phyloP scores from a whole-genome alignment of 2,888 invertebrate species.

The Drosophila borealis region DNA sequence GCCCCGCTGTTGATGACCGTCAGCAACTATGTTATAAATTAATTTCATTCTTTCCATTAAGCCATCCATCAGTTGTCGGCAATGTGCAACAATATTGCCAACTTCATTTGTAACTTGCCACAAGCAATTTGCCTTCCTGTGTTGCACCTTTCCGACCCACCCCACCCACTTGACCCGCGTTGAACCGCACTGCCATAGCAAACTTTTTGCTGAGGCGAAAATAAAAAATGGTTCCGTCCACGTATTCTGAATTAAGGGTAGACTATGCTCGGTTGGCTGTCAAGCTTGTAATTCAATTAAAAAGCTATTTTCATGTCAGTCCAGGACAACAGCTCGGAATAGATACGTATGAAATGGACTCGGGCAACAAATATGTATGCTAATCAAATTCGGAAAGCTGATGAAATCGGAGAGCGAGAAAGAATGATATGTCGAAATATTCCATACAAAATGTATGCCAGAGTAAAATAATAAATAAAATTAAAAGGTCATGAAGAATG shows the following conservation, averaged over 20 bases:
- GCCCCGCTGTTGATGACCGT: background rate
- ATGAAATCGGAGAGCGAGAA: background rate
- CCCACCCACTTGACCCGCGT: background rate
- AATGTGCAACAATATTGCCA: conserved; percentile 40
- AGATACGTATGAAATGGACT: conserved; percentile 1
- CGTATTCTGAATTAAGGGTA: conserved; percentile 3
- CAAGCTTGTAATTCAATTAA: conserved; percentile 41
- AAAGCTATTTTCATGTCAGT: conserved; percentile 38
- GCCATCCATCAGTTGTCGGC: conserved; percentile 6
- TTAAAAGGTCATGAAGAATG: background rate
- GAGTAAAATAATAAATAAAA: background rate
- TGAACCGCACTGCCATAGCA: background rate
- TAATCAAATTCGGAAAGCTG: background rate
- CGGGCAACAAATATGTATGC: background rate
- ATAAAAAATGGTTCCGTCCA: conserved; percentile 6
- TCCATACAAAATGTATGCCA: background rate
- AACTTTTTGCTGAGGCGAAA: conserved; percentile 1
- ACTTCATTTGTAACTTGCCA: conserved; percentile 49
- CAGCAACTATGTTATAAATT: conserved; percentile 43
- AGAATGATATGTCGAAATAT: background rate
- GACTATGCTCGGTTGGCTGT: background rate
- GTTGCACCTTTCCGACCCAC: background rate
- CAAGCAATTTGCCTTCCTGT: conserved; percentile 36
- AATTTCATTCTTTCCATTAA: conserved; percentile 20
- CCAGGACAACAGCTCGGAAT: background rate